Base-by-base conservation (phyloP, 2,113 vertebrate species). In the Salvelinus sp. region DNA sequence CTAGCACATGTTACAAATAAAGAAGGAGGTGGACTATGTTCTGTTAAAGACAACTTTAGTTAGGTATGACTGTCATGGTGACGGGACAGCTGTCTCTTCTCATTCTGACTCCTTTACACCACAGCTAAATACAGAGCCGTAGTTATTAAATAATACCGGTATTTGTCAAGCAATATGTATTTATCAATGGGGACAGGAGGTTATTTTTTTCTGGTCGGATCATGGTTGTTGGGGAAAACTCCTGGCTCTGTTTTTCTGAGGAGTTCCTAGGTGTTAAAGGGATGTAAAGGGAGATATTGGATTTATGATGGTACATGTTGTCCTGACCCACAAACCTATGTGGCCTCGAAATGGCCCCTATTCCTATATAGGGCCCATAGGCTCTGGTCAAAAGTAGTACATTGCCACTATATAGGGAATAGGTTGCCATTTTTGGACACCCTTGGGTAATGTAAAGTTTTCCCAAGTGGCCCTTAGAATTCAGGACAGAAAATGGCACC, bases 381-480 rank as follows among this genome's bases (percentile, higher is more conserved):
- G 48, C 48, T 54, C 22, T 44, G 44, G 47, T 70, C n/a, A 54
- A 54, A 3, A 54, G 14, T 54, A 16, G 48, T 18, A 5, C 50
- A 54, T 14, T 54, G 22, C 9, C 50, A 54, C 50, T 54, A 23
- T 9, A 62, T 7, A 22, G 58, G 58, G n/a, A 22, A 23, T 62
- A 10, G 58, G n/a, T 7, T 62, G 58, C 14, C 12, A 18, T 54
- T 54, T 18, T 54, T 16, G 50, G 3, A 62, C 58, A 23, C 6
- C n/a, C n/a, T n/a, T n/a, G n/a, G n/a, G n/a, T 73, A 63, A 50
- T 62, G 50, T 28, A 83, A 62, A 71, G 9, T 3, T 75, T 62
- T 22, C 79, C 72, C 14, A 80, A 84, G 85, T 87, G 83, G 66
- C 74, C 76, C 86, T 83, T 75, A 76, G 47, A 77, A 63, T 12